Conservation (phyloP, 2,797 vertebrate species). For the Tapirus indicus region DNA sequence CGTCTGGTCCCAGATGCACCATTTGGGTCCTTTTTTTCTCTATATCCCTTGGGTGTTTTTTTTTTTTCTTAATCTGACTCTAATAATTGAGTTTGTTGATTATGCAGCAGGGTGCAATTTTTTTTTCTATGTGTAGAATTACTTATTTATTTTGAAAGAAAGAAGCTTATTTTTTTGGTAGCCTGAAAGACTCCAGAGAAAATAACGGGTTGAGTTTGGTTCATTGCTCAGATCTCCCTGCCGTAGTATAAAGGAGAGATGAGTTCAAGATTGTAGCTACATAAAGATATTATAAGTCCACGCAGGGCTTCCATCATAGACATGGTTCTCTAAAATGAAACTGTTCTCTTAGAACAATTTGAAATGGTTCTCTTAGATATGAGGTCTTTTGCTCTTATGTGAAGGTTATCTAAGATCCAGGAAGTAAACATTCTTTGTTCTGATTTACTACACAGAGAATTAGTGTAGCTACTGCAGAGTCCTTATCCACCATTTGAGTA, state of each 20-base stretch:
- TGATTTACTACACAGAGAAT: accelerated
- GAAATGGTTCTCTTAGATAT: background rate
- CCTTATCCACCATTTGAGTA: accelerated
- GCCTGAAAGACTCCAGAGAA: background rate
- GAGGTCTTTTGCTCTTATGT: background rate
- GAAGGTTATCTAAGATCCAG: background rate
- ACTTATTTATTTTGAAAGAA: background rate
- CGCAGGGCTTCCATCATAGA: accelerated
- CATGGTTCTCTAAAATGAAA: accelerated
- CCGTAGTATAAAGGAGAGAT: background rate
- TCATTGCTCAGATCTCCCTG: background rate
- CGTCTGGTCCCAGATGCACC: no score
- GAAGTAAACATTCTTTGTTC: background rate
- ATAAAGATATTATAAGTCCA: accelerated
- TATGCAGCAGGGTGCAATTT: background rate
- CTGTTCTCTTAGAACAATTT: accelerated
- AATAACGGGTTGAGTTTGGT: background rate
- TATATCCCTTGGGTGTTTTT: background rate
- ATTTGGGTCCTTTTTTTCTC: background rate
- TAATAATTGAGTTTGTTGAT: background rate
- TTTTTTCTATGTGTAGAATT: background rate
- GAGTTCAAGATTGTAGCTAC: background rate
- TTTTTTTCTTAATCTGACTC: background rate
- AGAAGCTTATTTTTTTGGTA: no score
- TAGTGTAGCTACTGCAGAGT: background rate